Percentiles rank a stretch among this genome's conserved stretches.
phyloP scores from a whole-genome alignment of 1,140 invertebrate species.

The Eriocheir sinensis region DNA sequence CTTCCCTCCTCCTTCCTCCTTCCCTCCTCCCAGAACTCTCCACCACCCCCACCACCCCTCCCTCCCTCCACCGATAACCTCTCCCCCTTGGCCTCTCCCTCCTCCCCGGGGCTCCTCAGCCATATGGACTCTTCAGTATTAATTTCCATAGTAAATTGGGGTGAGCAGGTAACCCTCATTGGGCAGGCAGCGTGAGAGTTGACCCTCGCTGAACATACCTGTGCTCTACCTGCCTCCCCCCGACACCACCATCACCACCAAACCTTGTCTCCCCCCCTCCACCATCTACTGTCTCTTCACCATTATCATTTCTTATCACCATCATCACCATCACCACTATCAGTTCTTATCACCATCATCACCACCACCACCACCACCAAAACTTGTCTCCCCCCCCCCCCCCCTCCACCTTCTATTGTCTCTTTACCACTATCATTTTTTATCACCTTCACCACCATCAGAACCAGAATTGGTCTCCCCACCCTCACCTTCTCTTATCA shows the following conservation, averaged over 20 bases:
- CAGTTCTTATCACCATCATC: neutral
- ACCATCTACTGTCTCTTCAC: neutral
- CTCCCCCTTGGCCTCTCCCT: neutral
- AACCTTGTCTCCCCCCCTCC: neutral
- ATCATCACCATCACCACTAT: too few species aligned
- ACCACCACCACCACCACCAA: neutral
- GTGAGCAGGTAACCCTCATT: constrained; percentile 54
- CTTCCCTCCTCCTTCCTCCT: neutral
- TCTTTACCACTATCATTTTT: too few species aligned
- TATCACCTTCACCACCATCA: neutral
- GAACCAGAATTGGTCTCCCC: neutral
- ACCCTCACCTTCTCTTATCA: neutral
- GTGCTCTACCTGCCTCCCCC: neutral
- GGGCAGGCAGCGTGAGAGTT: constrained; percentile 59
- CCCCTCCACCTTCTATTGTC: neutral
- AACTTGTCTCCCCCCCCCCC: neutral
- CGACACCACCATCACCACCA: neutral
- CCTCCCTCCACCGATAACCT: neutral
- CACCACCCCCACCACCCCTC: neutral
- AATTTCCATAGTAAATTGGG: constrained; percentile 61
- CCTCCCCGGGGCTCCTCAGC: neutral
- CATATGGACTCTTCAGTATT: constrained; percentile 53
- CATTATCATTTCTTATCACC: neutral
- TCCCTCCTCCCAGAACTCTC: neutral
- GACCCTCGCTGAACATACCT: constrained; percentile 34